Base-by-base conservation (phyloP, 2,888 invertebrate genomes). In the Aethes cnicana region DNA sequence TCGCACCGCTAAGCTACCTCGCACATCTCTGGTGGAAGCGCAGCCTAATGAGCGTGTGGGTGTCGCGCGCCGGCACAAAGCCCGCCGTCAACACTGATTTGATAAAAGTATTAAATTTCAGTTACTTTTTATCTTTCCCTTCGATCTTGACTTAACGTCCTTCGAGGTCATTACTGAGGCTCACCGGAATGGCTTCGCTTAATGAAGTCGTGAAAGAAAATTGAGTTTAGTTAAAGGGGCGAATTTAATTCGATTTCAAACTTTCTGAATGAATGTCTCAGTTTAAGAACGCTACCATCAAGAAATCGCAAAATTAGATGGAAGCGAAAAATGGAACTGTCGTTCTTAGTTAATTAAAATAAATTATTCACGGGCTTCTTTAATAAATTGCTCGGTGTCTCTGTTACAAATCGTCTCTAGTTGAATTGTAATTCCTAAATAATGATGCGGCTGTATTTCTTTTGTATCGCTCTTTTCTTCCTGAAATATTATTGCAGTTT, bases 131-230 rank as follows among this genome's bases (percentile, higher is more conserved):
- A 82, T 83, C 81, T 77, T 70, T 73, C 70, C 70, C 74, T 81
- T 81, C 81, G 81, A 85, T 88, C 86, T 85, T 84, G 86, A 87
- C 87, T 88, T 86, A 85, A 83, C 81, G 85, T 82, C 77, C 79
- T 84, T 83, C 80, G 81, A 83, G 85, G 83, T 86, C 84, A 84
- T 88, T 85, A 85, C 83, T 77, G 82, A 80, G 84, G 84, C 84
- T 83, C 81, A 84, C 82, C 82, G 84, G 81, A 84, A 86, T 84
- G 79, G 84, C 77, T 79, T 73, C 81, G 80, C 81, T 82, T 88
- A 88, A 87, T 86, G 87, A 87, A 86, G 82, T 86, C 87, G 81
- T 84, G 82, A 83, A 85, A 81, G 85, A 85, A 85, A 86, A 87
- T 86, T 82, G 85, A 86, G 85, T 86, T 84, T 83, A 84, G 84